Percentiles rank a stretch among this genome's conserved stretches.
phyloP scores from a whole-genome alignment of 2,888 invertebrate genomes.

The Oasisia sp. region DNA sequence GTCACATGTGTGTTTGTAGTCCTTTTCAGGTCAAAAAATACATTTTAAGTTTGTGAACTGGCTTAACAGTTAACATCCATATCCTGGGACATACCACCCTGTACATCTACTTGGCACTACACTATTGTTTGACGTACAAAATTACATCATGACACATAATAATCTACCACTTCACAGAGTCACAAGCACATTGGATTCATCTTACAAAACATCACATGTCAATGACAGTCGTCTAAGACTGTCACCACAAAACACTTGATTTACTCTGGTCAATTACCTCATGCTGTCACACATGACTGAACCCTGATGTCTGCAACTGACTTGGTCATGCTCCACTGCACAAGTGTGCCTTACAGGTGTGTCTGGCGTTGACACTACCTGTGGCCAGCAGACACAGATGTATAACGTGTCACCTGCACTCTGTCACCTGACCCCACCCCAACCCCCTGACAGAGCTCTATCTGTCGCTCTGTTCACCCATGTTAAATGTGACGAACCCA shows the following conservation, averaged over 20 bases:
- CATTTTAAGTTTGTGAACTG: no score
- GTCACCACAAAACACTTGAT: neutral
- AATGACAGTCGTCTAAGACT: no score
- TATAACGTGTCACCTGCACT: neutral
- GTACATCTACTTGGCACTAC: no score
- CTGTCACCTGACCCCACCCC: neutral
- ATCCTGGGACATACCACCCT: no score
- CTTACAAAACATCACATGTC: no score
- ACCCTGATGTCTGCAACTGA: neutral
- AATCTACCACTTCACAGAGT: no score
- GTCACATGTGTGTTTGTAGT: no score
- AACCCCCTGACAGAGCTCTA: neutral
- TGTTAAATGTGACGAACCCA: neutral
- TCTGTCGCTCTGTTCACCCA: neutral
- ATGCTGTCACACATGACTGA: neutral
- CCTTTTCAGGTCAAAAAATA: no score
- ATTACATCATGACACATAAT: no score
- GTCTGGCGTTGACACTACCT: neutral
- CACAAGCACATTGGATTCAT: no score
- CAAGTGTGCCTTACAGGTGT: neutral
- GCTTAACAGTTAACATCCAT: no score
- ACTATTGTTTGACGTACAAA: no score
- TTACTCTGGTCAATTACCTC: neutral
- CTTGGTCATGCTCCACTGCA: neutral
- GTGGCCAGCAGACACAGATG: neutral